Evolutionary conservation across 2,888 invertebrate genomes (phyloP), one percentile per base, ranked within the genome.

Genomic region (Ormyrus nitidulus): DNA sequence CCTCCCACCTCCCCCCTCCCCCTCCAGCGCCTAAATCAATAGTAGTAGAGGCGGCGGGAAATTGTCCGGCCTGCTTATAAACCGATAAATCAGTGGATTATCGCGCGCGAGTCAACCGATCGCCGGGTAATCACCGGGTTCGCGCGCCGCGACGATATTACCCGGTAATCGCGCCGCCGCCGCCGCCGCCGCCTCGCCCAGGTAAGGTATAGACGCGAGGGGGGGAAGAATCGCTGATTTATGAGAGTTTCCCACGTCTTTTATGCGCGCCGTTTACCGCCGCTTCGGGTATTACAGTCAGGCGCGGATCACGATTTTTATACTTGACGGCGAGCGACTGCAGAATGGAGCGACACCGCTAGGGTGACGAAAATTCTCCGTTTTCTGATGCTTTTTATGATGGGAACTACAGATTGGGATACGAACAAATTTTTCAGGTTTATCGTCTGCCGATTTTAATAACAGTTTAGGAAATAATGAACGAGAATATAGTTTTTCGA

Each of bases 31-130:
- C 61, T 44, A 56, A 72, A 72, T 72, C 72, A 72, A 72, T 72
- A 72, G 62, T 62, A 72, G 68, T 64, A 34, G 34, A 34, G 34
- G 34, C 34, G 64, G 13, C 13, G 48, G 69, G 48, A 56, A 56
- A 69, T 69, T 34, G 53, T 65, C 51, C 65, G 51, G 51, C 48
- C 59, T 9, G 51, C 44, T 72, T 72, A 72, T 72, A 72, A 72
- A 72, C 53, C 59, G 68, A 66, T 72, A 62, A 72, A 72, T 62
- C 53, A 72, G 13, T 44, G 19, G 44, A 53, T 61, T 51, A 62
- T 62, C 71, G 58, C 62, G 34, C 34, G 34, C 79, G 82, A 81
- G 84, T 84, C 82, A 51, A 83, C 83, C 83, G 79, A 34, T 83
- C 59, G 11, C 6, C 46, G n/a, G 13, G 54, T 75, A 77, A 54